Percentiles rank a stretch among this genome's conserved stretches.
phyloP scores from a whole-genome alignment of 2,797 vertebrate genomes.

The Chloroceryle amazona region DNA sequence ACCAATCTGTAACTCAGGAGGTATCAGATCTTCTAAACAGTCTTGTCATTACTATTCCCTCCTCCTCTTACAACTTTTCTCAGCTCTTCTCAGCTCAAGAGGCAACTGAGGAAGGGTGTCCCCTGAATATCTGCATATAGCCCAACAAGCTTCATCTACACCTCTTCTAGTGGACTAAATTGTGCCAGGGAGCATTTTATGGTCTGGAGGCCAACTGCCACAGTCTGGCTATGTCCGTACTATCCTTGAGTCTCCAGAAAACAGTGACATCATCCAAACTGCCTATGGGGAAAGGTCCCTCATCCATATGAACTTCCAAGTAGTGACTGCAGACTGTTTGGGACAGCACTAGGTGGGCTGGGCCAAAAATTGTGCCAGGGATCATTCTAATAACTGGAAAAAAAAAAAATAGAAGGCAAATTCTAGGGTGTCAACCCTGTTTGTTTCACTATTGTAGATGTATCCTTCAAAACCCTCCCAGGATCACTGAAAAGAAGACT shows the following conservation, averaged over 20 bases:
- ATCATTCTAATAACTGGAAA: background rate
- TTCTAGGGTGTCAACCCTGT: background rate
- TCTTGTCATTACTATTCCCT: background rate
- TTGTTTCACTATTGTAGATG: background rate
- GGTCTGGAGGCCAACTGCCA: background rate
- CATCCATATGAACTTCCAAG: background rate
- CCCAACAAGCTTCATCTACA: background rate
- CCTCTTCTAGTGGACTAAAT: background rate
- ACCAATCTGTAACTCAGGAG: background rate
- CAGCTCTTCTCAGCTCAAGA: background rate
- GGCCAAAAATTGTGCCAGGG: background rate
- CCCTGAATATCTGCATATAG: background rate
- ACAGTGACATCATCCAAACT: background rate
- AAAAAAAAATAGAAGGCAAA: background rate
- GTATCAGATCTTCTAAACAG: background rate
- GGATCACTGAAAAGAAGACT: background rate
- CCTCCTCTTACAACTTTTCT: background rate
- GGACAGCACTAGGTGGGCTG: background rate
- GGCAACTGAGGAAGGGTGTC: background rate
- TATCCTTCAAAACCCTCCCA: background rate
- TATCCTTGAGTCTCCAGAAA: background rate
- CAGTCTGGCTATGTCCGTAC: background rate
- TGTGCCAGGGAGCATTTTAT: background rate
- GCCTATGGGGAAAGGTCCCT: background rate
- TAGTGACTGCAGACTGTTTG: background rate